phyloP scores from a whole-genome alignment of 2,888 invertebrate species.

The Slavum lentiscoides region DNA sequence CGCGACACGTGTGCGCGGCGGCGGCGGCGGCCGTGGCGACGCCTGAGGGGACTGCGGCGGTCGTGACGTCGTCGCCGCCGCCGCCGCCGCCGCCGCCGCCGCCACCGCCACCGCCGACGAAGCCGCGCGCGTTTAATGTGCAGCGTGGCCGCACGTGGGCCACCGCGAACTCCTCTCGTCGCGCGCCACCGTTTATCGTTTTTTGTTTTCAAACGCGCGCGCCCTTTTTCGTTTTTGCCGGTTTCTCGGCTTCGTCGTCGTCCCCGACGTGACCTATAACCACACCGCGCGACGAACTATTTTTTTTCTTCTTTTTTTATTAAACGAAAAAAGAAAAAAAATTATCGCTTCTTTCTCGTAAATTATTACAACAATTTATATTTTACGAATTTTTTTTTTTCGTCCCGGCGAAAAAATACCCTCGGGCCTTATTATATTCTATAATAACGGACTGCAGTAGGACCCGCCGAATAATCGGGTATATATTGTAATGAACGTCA shows the following conservation, averaged over 20 bases:
- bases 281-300: too few relatives aligned
- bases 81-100: not conserved
- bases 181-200: not conserved
- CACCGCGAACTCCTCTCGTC: constrained; percentile 9
- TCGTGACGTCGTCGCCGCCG: not conserved
- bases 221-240: not conserved
- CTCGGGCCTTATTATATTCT: too few relatives aligned
- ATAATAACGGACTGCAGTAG: too few relatives aligned
- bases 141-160: constrained; percentile 28
- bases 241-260: not conserved
- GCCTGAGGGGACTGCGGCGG: not conserved
- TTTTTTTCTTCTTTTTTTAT: too few relatives aligned
- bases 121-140: not conserved
- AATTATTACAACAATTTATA: too few relatives aligned
- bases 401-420: too few relatives aligned
- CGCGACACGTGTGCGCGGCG: constrained; percentile 30
- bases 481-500: too few relatives aligned
- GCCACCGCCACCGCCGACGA: not conserved
- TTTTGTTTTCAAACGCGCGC: not conserved
- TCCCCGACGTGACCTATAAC: too few relatives aligned
- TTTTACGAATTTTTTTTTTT: too few relatives aligned
- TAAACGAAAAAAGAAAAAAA: too few relatives aligned
- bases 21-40: not conserved
- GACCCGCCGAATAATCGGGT: too few relatives aligned
- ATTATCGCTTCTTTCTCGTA: too few relatives aligned